Conservation (phyloP, 1,140 invertebrate genomes). For the Cryptotermes secundus region DNA sequence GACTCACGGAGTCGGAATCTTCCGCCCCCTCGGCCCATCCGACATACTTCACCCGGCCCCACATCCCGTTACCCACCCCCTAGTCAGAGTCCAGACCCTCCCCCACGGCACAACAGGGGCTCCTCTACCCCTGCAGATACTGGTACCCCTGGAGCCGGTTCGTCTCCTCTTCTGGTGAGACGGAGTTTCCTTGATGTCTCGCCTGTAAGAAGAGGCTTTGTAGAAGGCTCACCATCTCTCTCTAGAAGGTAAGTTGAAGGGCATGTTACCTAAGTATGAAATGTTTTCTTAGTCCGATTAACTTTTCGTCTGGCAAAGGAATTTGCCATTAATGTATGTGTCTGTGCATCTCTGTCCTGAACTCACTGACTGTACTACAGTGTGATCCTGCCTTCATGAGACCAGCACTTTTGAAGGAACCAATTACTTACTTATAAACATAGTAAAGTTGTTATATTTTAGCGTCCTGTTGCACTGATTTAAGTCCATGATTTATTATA, state of each 20-base stretch:
- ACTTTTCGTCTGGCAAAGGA: no score
- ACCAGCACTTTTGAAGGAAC: no score
- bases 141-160: slow-evolving; percentile 43
- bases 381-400: no score
- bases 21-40: slow-evolving; percentile 29
- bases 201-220: slow-evolving; percentile 37
- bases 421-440: no score
- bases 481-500: no score
- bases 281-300: no score
- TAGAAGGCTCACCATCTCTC: slow-evolving; percentile 53
- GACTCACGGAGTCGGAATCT: slow-evolving; percentile 19
- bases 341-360: no score
- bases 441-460: no score
- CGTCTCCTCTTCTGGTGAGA: slow-evolving; percentile 59
- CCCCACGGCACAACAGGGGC: slow-evolving; percentile 60
- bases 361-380: no score
- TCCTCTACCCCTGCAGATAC: slow-evolving; percentile 43
- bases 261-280: no score
- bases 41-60: slow-evolving; percentile 35
- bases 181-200: slow-evolving; percentile 57
- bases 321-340: no score
- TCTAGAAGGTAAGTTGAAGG: slow-evolving; percentile 56
- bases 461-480: no score
- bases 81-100: slow-evolving; percentile 64
- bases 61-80: slow-evolving; percentile 43